These are phyloP conservation scores for Rhopalosiphum maidis DNA, from an alignment of 1,140 invertebrate species.

Conservation along the genomic window DNA sequence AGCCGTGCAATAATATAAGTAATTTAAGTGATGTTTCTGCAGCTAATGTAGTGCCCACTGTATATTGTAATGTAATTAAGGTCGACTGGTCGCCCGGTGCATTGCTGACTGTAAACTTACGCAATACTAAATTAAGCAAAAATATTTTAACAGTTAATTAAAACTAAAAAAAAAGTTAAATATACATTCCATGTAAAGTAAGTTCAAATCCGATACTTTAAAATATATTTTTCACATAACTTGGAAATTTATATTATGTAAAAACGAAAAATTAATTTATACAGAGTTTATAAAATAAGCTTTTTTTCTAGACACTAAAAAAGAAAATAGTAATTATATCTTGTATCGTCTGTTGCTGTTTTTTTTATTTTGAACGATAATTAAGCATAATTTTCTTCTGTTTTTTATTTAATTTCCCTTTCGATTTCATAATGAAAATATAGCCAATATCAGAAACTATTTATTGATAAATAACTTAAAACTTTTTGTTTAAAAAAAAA, in stretches of 20 bases:
- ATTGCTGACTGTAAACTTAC: neutral
- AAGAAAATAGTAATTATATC: neutral
- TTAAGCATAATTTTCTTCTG: neutral
- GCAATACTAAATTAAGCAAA: neutral
- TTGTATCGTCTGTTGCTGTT: neutral
- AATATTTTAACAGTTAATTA: neutral
- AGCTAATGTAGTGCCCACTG: neutral
- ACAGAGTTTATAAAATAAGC: neutral
- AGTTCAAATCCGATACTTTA: neutral
- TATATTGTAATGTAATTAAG: neutral
- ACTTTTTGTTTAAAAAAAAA: neutral
- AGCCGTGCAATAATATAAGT: neutral
- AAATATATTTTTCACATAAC: neutral
- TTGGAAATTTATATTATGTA: neutral
- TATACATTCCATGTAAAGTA: neutral
- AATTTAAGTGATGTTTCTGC: neutral
- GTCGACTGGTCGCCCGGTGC: neutral
- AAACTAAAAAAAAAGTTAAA: neutral
- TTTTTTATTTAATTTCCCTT: neutral
- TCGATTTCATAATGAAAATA: neutral
- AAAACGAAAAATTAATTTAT: neutral
- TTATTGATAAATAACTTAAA: slow-evolving; percentile 9
- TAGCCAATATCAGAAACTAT: neutral
- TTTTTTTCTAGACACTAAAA: neutral
- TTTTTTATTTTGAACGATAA: neutral